Evolutionary conservation across 2,797 vertebrate species (phyloP), one percentile per base, ranked within the genome.

Genomic region (Threskiornis aethiopicus): DNA sequence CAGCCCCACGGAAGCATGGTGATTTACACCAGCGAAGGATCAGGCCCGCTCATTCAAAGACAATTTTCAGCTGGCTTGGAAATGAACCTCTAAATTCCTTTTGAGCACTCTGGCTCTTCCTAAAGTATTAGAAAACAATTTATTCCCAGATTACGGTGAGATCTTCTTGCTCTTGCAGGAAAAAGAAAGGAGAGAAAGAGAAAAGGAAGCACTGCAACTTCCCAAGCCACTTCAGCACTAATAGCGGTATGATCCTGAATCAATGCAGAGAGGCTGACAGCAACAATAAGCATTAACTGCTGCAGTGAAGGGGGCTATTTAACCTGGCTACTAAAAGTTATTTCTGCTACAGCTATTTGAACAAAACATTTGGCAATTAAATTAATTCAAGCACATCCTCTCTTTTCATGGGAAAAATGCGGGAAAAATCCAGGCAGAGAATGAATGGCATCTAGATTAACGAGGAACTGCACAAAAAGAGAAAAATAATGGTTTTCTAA

Each of bases 311-410:
- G 72, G 49, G 58, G 69, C 76, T 70, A 13, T 88, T 92, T 94
- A 93, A 92, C 89, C 87, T 81, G 85, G 93, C 87, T 70, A 57
- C 72, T 62, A 73, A 17, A 96, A 97, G 91, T 94, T 96, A 94
- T 49, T 95, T 84, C 87, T 94, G 87, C 83, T 70, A 67, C 79
- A 65, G 88, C 69, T 86, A 79, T 84, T 62, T 64, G 72, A 93
- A 88, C 83, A 95, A 96, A 92, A 86, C 61, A 82, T 46, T 89
- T 37, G 79, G 76, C 84, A 93, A 95, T 90, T 92, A 86, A 93
- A 96, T 93, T 93, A 93, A 91, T 93, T 96, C 91, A 88, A 94
- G 87, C 82, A 87, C 73, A 91, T 64, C 89, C 62, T 84, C 58
- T 76, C 76, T 94, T 94, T 95, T 92, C 85, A 86, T 25, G 62